Base-by-base conservation (phyloP, 2,888 invertebrate species). In the Endotricha flammealis region DNA sequence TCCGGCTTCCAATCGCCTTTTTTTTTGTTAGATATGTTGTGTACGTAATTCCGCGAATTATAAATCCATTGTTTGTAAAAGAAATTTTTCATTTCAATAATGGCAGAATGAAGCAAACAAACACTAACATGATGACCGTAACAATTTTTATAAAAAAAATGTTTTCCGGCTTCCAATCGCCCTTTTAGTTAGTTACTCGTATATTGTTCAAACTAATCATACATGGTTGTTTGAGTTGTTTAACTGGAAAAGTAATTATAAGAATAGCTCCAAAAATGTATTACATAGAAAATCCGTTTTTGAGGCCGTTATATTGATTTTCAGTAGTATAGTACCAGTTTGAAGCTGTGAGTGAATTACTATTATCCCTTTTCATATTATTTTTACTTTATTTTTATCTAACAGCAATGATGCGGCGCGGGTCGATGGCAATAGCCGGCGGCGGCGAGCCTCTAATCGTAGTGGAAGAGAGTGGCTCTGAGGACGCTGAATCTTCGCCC, bases 401-500 rank as follows among this genome's bases (percentile, higher is more conserved):
- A 17, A n/a, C 55, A 85, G 85, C 73, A 62, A 89, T 87, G 73
- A 89, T 91, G 89, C 89, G 92, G 74, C 89, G 92, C 53, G 89
- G 91, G 55, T 91, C 92, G 42, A 90, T 90, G 75, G 89, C 90
- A 34, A 83, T 91, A 29, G 68, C 80, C 45, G 78, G 89, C 64
- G 87, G 81, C 38, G 91, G 89, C 41, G 94, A 95, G 71, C 94
- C 94, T 5, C 87, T 94, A 50, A 95, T 95, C 57, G 94, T 95
- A 32, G 94, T 95, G 12, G 95, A 94, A 68, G 95, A 95, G 68
- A 91, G 91, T 31, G 90, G 90, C 2, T 79, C 88, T 1, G 90
- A 89, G 28, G 93, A 93, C 44, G 90, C 92, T 38, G 92, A 92
- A 51, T 90, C 90, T 36, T 83, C 70, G 2, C 64, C 66, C 1